These are phyloP conservation scores for Ascaphus truei DNA, from an alignment of 2,113 vertebrate genomes.

Conservation along the genomic window DNA sequence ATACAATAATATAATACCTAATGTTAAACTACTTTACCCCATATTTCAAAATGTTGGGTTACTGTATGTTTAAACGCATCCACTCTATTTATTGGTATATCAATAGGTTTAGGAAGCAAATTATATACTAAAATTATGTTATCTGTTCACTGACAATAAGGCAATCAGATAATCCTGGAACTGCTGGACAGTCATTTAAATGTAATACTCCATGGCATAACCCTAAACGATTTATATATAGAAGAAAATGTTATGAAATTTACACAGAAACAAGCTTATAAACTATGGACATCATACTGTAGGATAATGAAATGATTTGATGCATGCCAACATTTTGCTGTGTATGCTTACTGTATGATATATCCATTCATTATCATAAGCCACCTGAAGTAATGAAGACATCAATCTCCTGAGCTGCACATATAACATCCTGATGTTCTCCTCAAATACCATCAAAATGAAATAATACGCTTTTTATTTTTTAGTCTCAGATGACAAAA, in stretches of 20 bases:
- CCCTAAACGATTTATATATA: no score
- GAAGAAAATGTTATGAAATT: not conserved
- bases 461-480: constrained; percentile 41
- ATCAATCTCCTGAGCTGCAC: constrained; percentile 35
- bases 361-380: constrained; percentile 40
- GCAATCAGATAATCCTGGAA: no score
- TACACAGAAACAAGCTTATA: constrained; percentile 7
- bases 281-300: constrained; percentile 29
- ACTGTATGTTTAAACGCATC: no score
- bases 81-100: no score
- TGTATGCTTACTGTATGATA: constrained; percentile 29
- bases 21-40: no score
- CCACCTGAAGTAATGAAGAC: constrained; percentile 24
- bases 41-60: no score
- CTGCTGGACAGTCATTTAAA: no score
- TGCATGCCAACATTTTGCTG: constrained; percentile 15
- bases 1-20: no score
- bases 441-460: constrained; percentile 36
- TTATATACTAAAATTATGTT: no score
- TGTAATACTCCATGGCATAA: no score
- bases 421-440: constrained; percentile 18
- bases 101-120: no score
- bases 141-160: no score
- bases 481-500: constrained; percentile 38
- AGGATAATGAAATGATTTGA: constrained; percentile 9